Conservation (phyloP, 1,140 invertebrate species). For the Luehdorfia chinensis region DNA sequence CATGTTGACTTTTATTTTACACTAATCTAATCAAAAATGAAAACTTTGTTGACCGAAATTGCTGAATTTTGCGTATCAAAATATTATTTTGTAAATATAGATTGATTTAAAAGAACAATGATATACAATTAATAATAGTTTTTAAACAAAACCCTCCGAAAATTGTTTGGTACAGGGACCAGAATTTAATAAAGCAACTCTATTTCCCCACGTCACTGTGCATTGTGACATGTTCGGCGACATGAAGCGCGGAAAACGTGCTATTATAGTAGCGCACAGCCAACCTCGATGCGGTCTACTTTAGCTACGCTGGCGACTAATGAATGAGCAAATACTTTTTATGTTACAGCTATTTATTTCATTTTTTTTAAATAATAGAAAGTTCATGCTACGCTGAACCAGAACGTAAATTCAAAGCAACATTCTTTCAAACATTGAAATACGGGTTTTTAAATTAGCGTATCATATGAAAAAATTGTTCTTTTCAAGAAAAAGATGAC, state of each 20-base stretch:
- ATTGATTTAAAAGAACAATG: conserved; percentile 14
- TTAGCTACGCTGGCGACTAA: conserved; percentile 14
- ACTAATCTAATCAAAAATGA: not conserved
- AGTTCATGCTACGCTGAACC: conserved; percentile 9
- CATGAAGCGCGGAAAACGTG: conserved; percentile 27
- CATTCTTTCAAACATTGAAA: conserved; percentile 3
- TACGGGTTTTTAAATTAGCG: too few relatives aligned
- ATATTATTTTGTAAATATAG: conserved; percentile 3
- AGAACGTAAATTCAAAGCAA: conserved; percentile 4
- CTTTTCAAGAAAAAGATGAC: too few relatives aligned
- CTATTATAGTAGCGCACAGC: conserved; percentile 15
- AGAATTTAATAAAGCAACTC: conserved; percentile 48
- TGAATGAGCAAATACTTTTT: conserved; percentile 16
- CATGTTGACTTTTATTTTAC: not conserved
- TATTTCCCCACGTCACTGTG: conserved; percentile 48
- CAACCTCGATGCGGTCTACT: not conserved
- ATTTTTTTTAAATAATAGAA: conserved; percentile 10
- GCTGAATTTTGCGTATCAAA: not conserved
- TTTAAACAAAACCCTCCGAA: conserved; percentile 18
- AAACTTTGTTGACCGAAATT: too few relatives aligned
- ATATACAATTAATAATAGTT: conserved; percentile 13
- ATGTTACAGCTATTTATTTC: conserved; percentile 6
- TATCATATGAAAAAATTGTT: too few relatives aligned
- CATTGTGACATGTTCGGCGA: conserved; percentile 39
- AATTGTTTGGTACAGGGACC: conserved; percentile 22